Percentiles rank a stretch among this genome's conserved stretches.
Evolutionary conservation across 1,140 invertebrate species (phyloP).

Genomic region (Camponotus pennsylvanicus): DNA sequence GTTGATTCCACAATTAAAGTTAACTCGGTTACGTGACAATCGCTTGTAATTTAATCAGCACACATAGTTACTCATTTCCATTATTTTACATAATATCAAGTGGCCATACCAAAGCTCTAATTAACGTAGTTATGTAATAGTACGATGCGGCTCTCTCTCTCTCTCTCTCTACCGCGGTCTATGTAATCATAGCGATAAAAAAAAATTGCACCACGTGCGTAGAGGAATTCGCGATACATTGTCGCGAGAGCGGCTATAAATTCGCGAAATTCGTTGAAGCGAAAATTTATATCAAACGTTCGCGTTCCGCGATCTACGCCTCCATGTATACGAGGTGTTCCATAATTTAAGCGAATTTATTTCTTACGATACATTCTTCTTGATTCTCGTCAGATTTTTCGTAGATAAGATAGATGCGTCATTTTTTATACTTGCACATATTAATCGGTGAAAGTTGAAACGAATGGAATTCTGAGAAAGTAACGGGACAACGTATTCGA

Average conservation of each 20-base stretch:
- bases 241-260: constrained; percentile 33
- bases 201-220: constrained; percentile 12
- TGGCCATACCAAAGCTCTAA: constrained; percentile 29
- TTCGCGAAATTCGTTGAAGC: constrained; percentile 44
- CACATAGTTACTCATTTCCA: constrained; percentile 55
- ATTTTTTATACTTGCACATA: neutral
- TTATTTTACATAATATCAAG: constrained; percentile 62
- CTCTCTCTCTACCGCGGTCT: constrained; percentile 5
- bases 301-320: neutral
- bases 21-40: constrained; percentile 57
- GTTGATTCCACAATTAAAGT: constrained; percentile 59
- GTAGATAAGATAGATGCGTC: neutral
- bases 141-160: neutral
- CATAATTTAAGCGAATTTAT: neutral
- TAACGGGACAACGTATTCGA: no score
- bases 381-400: neutral
- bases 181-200: constrained; percentile 37
- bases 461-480: neutral
- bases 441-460: neutral
- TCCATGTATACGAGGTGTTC: constrained; percentile 14
- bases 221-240: constrained; percentile 48
- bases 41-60: constrained; percentile 56
- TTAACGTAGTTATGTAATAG: constrained; percentile 50
- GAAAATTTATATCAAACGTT: constrained; percentile 52
- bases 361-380: neutral